Conservation (phyloP, 2,113 vertebrate species). For the Nycticebus coucang region DNA sequence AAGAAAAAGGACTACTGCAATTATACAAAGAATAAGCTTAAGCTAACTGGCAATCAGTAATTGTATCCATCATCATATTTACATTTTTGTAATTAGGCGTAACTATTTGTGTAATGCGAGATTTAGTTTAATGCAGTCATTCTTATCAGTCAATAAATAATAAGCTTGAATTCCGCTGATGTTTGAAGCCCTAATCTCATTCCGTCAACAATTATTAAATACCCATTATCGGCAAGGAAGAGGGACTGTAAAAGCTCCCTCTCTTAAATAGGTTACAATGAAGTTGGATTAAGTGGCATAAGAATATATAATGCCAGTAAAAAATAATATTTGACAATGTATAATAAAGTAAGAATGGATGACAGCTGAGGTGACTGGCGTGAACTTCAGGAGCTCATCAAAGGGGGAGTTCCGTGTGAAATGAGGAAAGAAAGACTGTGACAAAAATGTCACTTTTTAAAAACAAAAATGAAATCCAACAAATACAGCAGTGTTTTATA, state of each 20-base stretch:
- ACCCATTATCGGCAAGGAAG: background rate
- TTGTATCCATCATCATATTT: slow-evolving; percentile 37
- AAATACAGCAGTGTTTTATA: background rate
- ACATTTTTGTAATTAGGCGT: slow-evolving; percentile 29
- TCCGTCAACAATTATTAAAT: background rate
- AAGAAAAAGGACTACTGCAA: background rate
- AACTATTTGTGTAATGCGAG: background rate
- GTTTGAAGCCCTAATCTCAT: background rate
- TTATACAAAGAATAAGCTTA: slow-evolving; percentile 24
- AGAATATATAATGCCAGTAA: background rate
- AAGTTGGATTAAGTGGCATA: background rate
- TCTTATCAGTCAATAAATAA: slow-evolving; percentile 32
- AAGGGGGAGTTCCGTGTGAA: background rate
- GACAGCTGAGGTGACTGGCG: background rate
- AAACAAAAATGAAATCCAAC: background rate
- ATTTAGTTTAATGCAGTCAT: background rate
- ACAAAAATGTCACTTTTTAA: background rate
- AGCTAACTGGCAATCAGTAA: background rate
- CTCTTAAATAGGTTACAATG: background rate
- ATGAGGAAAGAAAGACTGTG: background rate
- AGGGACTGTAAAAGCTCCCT: background rate
- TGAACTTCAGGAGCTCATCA: background rate
- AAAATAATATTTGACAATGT: background rate
- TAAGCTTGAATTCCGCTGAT: slow-evolving; percentile 9
- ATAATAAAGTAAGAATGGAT: background rate